These are phyloP conservation scores for Drosophila erecta DNA, from an alignment of 1,140 invertebrate genomes.

Conservation along the genomic window DNA sequence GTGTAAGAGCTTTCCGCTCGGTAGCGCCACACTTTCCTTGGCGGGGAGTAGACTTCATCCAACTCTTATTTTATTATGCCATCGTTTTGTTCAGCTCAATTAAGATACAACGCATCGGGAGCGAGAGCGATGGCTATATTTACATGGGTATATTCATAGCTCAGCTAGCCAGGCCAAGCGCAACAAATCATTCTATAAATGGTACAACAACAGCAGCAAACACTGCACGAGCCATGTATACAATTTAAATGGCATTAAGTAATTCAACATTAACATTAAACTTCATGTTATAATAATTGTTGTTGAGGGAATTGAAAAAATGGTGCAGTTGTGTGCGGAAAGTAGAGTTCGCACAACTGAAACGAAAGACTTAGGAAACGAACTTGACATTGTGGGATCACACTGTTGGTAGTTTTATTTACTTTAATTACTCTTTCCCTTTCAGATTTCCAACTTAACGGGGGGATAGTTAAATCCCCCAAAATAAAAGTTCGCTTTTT, in stretches of 20 bases:
- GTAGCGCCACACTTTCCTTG: slow-evolving; percentile 33
- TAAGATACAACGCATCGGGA: slow-evolving; percentile 53
- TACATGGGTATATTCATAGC: slow-evolving; percentile 26
- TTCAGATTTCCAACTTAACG: background rate
- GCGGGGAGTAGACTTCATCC: background rate
- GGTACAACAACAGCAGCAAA: slow-evolving; percentile 24
- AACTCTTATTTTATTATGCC: slow-evolving; percentile 56
- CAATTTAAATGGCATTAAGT: slow-evolving; percentile 71
- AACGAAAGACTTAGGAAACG: slow-evolving; percentile 78
- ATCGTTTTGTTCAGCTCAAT: slow-evolving; percentile 64
- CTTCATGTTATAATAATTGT: slow-evolving; percentile 43
- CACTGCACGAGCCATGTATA: slow-evolving; percentile 33
- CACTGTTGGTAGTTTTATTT: background rate
- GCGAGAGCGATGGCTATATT: slow-evolving; percentile 28
- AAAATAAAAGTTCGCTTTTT: background rate
- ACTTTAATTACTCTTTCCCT: background rate
- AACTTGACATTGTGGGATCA: slow-evolving; percentile 55
- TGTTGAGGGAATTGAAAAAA: slow-evolving; percentile 23
- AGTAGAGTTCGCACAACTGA: background rate
- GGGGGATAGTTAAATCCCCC: too few species aligned
- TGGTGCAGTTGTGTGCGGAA: slow-evolving; percentile 24
- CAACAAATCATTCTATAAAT: slow-evolving; percentile 77
- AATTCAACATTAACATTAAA: slow-evolving; percentile 65
- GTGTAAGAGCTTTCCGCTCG: slow-evolving; percentile 24
- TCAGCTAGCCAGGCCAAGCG: slow-evolving; percentile 54